Percentiles rank a stretch among this genome's conserved stretches.
phyloP scores from a whole-genome alignment of 2,888 invertebrate species.

The Ophioninae sp. region DNA sequence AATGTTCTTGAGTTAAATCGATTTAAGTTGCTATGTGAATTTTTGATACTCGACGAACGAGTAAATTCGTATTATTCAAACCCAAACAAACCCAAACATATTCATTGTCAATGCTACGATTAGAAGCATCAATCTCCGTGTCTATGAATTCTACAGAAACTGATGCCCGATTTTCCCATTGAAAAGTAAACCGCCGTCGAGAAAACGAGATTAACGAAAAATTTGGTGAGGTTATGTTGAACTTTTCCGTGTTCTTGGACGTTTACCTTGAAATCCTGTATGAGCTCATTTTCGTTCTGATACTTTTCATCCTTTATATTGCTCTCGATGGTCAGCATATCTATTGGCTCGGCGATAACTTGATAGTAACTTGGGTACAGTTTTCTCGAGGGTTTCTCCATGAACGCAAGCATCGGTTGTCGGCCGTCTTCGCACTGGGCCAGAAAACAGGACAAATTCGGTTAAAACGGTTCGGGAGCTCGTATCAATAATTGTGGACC shows the following conservation, averaged over 20 bases:
- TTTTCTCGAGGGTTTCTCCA: slow-evolving; percentile 98
- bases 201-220: neutral
- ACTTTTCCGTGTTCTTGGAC: neutral
- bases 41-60: too few relatives aligned
- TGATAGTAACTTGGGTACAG: slow-evolving; percentile 97
- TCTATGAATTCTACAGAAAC: too few relatives aligned
- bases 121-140: too few relatives aligned
- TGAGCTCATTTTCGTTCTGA: slow-evolving; percentile 83
- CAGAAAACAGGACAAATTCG: slow-evolving; percentile 26
- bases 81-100: too few relatives aligned
- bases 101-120: too few relatives aligned
- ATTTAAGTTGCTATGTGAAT: too few relatives aligned
- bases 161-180: too few relatives aligned
- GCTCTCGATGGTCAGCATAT: slow-evolving; percentile 95
- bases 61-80: too few relatives aligned
- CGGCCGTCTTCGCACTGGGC: slow-evolving; percentile 88
- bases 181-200: too few relatives aligned
- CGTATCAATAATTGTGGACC: slow-evolving; percentile 63
- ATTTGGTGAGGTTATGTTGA: neutral
- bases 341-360: slow-evolving; percentile 96
- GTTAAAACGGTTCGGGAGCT: slow-evolving; percentile 40
- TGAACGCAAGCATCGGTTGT: slow-evolving; percentile 94
- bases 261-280: slow-evolving; percentile 84
- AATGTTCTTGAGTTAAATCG: too few relatives aligned
- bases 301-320: slow-evolving; percentile 91